Evolutionary conservation across 2,888 invertebrate genomes (phyloP), one percentile per base, ranked within the genome.

Genomic region (Sphaerophoria rueppellii): DNA sequence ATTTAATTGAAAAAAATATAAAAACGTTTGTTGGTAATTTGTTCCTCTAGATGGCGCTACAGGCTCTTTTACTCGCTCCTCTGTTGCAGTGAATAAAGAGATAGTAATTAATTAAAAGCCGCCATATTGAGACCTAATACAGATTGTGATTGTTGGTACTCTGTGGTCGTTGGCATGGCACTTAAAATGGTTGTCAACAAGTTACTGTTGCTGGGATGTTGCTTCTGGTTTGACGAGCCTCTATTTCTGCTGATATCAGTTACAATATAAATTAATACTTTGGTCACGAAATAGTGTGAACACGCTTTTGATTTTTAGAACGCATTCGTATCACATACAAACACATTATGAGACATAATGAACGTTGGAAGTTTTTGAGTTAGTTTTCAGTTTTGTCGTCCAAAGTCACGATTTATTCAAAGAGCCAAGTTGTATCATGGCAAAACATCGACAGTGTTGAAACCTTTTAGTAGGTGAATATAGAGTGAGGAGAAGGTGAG

Each of bases 261-360:
- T 57, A 52, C 40, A 61, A 67, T 76, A 75, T 79, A 76, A 80
- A 83, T 83, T 83, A 80, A 83, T 72, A 80, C 80, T 69, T 75
- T 50, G 37, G 75, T 83, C 83, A 83, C 83, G 83, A 83, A 69
- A 54, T 69, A 52, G 80, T 83, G 83, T 80, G 79, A 83, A 83
- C 79, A 83, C 74, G 83, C 67, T 79, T 83, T 76, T 63, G 67
- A 83, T 72, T 63, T 67, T 63, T 72, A 71, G 40, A 54, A 16
- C 32, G 54, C 14, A 65, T 57, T 50, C 61, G 75, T 82, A 40
- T 73, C 46, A 40, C 24, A 46, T 46, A 55, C 55, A 72, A 35
- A 40, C 4, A 58, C 40, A 6, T 40, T 40, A 7, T 7, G 6
- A 40, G 40, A 9, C 4, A 52, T 61, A 63, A 67, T 67, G 65